Base-by-base conservation (phyloP, 2,797 vertebrate genomes). In the Taenioides sp. region DNA sequence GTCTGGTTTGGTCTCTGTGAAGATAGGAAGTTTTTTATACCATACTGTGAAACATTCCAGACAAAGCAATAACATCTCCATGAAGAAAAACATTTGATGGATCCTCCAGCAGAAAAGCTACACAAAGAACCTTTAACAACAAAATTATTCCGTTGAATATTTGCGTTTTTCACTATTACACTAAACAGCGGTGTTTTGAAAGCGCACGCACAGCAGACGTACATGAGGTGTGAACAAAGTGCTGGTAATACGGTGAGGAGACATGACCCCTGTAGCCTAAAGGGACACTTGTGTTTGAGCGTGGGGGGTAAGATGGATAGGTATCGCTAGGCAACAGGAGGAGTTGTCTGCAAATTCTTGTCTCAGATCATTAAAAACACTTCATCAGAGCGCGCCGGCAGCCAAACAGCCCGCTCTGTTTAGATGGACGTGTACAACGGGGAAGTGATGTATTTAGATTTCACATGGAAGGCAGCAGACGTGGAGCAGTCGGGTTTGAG, bases 241-340 rank as follows among this genome's bases (percentile, higher is more conserved):
- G 69, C 86, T 78, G 82, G 83, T 89, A 86, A 88, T 90, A 84
- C 84, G 78, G 71, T 87, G 82, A 86, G 86, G 87, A 91, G 86
- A 87, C 86, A 87, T 84, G 88, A 91, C 90, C 87, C 88, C 84
- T 88, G 82, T 79, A 76, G 80, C 80, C 86, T 74, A 79, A 84
- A 76, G 67, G 70, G 75, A 87, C 82, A 79, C 80, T 85, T 82
- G 84, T 84, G 79, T 86, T 85, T 77, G 69, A 83, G 80, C 80
- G 81, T 80, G 23, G 75, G 62, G 27, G 71, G 74, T 62, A 71
- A 88, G 86, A 90, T 87, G 86, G 87, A 91, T 91, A 87, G 84
- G 63, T 75, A 86, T 87, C 82, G 85, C 89, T 84, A 84, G 83
- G 90, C 84, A 90, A 90, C 90, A 62, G 70, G 72, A 79, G 22